phyloP scores from a whole-genome alignment of 1,140 invertebrate genomes.

The Leptopilina boulardi region DNA sequence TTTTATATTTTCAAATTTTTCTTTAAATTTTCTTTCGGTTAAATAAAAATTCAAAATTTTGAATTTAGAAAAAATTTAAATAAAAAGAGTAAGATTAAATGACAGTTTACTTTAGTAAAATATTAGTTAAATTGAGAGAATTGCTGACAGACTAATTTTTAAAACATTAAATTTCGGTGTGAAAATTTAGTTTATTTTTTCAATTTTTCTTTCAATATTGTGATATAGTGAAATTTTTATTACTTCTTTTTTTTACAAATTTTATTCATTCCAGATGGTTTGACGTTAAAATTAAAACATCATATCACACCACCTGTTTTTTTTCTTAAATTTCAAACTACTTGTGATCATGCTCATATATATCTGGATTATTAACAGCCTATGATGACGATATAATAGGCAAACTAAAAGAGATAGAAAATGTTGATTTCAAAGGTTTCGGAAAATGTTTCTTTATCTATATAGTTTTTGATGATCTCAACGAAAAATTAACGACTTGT shows the following conservation, averaged over 20 bases:
- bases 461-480: neutral
- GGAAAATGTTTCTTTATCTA: conserved; percentile 7
- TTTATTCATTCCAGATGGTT: neutral
- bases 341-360: neutral
- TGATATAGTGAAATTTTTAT: neutral
- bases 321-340: conserved; percentile 24
- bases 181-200: no score
- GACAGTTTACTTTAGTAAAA: no score
- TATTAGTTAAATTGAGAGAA: no score
- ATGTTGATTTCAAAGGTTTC: conserved; percentile 12
- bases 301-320: conserved; percentile 43
- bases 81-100: no score
- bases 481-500: conserved; percentile 30
- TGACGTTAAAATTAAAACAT: neutral
- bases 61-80: no score
- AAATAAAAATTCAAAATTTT: no score
- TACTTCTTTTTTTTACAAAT: neutral
- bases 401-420: neutral
- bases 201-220: no score
- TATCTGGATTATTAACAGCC: conserved; percentile 2
- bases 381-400: neutral
- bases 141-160: neutral
- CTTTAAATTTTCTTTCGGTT: neutral
- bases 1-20: neutral
- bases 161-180: no score